Conservation (phyloP, 2,797 vertebrate genomes). For the Rhinophrynus dorsalis region DNA sequence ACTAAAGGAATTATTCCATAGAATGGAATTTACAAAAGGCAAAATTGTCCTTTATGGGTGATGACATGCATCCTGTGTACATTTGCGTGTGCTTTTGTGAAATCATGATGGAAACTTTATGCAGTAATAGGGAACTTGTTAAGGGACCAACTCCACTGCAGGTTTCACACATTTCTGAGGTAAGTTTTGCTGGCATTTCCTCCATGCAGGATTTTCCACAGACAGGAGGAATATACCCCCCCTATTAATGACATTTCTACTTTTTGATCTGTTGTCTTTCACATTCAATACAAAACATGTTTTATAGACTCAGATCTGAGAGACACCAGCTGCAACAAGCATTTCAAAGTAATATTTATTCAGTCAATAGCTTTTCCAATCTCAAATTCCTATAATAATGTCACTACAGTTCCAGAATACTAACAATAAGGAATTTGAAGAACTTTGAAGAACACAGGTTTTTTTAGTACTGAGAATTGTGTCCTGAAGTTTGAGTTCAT, state of each 20-base stretch:
- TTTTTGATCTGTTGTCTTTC: not conserved
- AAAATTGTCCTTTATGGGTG: too few relatives aligned
- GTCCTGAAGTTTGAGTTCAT: not conserved
- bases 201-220: too few relatives aligned
- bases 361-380: constrained; percentile 16
- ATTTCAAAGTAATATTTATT: constrained; percentile 29
- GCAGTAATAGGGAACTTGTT: too few relatives aligned
- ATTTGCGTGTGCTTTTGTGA: too few relatives aligned
- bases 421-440: not conserved
- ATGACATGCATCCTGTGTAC: too few relatives aligned
- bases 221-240: too few relatives aligned
- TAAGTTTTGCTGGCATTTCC: too few relatives aligned
- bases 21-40: too few relatives aligned
- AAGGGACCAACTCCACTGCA: too few relatives aligned
- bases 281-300: not conserved
- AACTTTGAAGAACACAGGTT: constrained; percentile 17
- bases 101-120: too few relatives aligned
- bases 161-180: too few relatives aligned
- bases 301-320: constrained; percentile 20
- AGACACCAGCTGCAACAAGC: constrained; percentile 18
- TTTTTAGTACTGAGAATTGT: not conserved
- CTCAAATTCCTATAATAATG: constrained; percentile 15
- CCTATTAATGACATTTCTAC: constrained; percentile 1
- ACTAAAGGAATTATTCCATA: too few relatives aligned
- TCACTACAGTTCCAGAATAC: constrained; percentile 3